A percentile compares a stretch with the other conserved stretches of the same genome.
Conservation (phyloP, 2,797 vertebrate species). For the Etheostoma perlongum region DNA sequence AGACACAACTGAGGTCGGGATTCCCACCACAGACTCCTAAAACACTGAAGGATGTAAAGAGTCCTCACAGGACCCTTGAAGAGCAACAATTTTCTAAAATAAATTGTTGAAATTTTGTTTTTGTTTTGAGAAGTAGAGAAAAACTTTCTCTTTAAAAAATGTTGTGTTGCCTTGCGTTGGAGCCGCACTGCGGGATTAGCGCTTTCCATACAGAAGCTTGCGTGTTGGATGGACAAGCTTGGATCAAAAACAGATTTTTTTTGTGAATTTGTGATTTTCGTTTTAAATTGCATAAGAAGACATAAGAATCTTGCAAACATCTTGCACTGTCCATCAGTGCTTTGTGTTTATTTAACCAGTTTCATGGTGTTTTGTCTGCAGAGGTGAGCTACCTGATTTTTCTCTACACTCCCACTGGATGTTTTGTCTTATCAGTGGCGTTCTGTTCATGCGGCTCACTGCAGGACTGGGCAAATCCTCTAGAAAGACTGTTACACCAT, state of each 20-base stretch:
- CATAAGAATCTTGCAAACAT: slow-evolving; percentile 70
- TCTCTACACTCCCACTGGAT: slow-evolving; percentile 38
- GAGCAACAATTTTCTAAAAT: slow-evolving; percentile 70
- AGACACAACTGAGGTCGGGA: slow-evolving; percentile 88
- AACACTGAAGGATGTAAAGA: slow-evolving; percentile 27
- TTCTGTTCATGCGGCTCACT: slow-evolving; percentile 14
- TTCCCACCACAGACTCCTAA: slow-evolving; percentile 10
- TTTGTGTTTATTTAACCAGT: slow-evolving; percentile 87
- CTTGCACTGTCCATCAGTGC: slow-evolving; percentile 82
- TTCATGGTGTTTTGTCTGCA: slow-evolving; percentile 78
- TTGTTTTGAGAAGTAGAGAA: slow-evolving; percentile 31
- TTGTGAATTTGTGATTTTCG: slow-evolving; percentile 84
- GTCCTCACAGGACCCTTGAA: slow-evolving; percentile 38
- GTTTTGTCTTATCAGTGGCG: slow-evolving; percentile 39
- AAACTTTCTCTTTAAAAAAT: slow-evolving; percentile 10
- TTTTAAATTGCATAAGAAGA: slow-evolving; percentile 86
- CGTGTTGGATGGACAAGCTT: slow-evolving; percentile 84
- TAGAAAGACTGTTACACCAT: slow-evolving; percentile 40
- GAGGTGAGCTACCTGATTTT: slow-evolving; percentile 62
- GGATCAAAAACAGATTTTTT: slow-evolving; percentile 71
- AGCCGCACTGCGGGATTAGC: slow-evolving; percentile 27
- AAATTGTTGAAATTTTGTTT: slow-evolving; percentile 58
- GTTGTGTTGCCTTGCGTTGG: slow-evolving; percentile 44
- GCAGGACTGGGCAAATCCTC: slow-evolving; percentile 26
- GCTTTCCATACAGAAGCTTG: slow-evolving; percentile 74